These are phyloP conservation scores for Acipenser oxyrinchus DNA, from an alignment of 2,797 vertebrate species.

Conservation along the genomic window DNA sequence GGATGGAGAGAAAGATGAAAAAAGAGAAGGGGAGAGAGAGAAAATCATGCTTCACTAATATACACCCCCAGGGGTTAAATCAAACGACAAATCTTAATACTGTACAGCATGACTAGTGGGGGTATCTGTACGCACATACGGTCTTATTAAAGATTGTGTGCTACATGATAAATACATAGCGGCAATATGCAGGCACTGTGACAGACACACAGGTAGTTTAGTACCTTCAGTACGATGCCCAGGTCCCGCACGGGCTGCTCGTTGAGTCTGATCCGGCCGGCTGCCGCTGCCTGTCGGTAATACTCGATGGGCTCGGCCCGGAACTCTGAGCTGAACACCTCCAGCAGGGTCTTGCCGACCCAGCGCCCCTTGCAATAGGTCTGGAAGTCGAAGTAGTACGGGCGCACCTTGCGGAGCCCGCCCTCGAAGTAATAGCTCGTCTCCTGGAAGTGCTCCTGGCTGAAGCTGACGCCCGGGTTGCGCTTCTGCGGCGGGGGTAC, in stretches of 20 bases:
- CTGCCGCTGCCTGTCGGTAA: conserved; percentile 68
- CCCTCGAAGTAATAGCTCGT: conserved; percentile 85
- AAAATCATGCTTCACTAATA: too few species aligned
- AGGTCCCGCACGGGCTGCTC: conserved; percentile 71
- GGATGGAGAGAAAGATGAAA: too few species aligned
- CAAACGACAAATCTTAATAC: too few species aligned
- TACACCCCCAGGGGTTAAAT: too few species aligned
- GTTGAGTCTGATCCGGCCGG: conserved; percentile 83
- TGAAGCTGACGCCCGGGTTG: conserved; percentile 75
- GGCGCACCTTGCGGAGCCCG: conserved; percentile 84
- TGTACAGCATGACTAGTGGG: too few species aligned
- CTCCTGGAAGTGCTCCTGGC: conserved; percentile 77
- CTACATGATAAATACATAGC: too few species aligned
- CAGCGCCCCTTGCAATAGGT: conserved; percentile 96
- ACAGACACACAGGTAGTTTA: too few species aligned
- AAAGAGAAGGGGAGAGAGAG: too few species aligned
- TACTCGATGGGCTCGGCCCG: conserved; percentile 73
- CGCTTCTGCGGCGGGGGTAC: conserved; percentile 83
- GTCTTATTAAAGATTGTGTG: too few species aligned
- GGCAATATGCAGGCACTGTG: too few species aligned
- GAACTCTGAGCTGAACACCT: conserved; percentile 86
- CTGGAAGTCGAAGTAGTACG: conserved; percentile 87
- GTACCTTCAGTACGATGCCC: conserved; percentile 76
- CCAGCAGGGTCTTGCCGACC: conserved; percentile 77
- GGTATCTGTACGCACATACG: too few species aligned